A percentile compares a stretch with the other conserved stretches of the same genome.
phyloP scores from a whole-genome alignment of 1,140 invertebrate genomes.

The Drosophila miranda region DNA sequence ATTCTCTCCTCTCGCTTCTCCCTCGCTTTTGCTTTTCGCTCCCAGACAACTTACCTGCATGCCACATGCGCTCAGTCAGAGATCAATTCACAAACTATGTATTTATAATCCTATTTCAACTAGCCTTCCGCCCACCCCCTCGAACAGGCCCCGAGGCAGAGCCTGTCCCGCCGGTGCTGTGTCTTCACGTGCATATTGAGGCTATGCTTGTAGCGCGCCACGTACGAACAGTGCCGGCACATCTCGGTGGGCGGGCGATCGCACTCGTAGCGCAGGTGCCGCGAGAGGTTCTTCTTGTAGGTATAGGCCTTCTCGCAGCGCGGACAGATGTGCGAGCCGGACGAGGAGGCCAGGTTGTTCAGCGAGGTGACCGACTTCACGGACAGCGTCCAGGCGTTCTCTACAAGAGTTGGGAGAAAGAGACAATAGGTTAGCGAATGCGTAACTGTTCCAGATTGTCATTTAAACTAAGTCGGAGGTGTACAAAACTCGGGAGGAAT shows the following conservation, averaged over 20 bases:
- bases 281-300: constrained; percentile 84
- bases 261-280: constrained; percentile 84
- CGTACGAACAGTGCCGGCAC: constrained; percentile 84
- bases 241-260: constrained; percentile 84
- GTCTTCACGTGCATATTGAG: constrained; percentile 83
- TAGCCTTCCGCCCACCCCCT: constrained; percentile 5
- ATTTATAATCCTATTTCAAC: constrained; percentile 23
- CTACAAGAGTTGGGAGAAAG: constrained; percentile 61
- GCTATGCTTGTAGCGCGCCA: constrained; percentile 84
- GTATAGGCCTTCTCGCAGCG: constrained; percentile 85
- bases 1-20: neutral
- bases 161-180: constrained; percentile 50
- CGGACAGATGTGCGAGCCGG: constrained; percentile 81
- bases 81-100: constrained; percentile 19
- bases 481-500: constrained; percentile 6
- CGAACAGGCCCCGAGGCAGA: constrained; percentile 29
- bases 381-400: constrained; percentile 64
- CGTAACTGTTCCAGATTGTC: neutral
- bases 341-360: constrained; percentile 55
- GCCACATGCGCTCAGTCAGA: constrained; percentile 1
- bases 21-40: neutral
- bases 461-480: constrained; percentile 2
- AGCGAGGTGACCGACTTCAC: constrained; percentile 78
- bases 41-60: constrained; percentile 57
- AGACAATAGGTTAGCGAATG: constrained; percentile 68